Percentiles rank a stretch among this genome's conserved stretches.
These are phyloP conservation scores for Psophia crepitans DNA, from an alignment of 2,113 vertebrate genomes.

Conservation along the genomic window DNA sequence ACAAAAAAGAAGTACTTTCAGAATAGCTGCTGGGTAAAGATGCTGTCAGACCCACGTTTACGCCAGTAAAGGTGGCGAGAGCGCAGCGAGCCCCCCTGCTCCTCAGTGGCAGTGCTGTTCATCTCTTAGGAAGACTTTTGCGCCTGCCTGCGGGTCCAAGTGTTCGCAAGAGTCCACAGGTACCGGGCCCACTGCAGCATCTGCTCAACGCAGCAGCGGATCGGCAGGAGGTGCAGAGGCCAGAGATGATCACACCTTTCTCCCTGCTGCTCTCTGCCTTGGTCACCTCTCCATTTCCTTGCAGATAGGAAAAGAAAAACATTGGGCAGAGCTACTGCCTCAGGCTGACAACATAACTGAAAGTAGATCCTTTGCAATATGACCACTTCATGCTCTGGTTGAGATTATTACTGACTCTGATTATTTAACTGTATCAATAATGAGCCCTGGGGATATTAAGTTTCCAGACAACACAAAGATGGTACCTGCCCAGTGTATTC, in stretches of 20 bases:
- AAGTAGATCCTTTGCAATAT: neutral
- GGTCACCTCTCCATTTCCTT: neutral
- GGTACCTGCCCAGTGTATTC: neutral
- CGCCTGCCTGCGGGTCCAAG: neutral
- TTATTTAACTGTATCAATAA: neutral
- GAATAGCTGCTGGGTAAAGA: neutral
- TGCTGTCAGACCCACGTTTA: neutral
- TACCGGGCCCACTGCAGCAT: neutral
- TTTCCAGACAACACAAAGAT: neutral
- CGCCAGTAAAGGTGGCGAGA: neutral
- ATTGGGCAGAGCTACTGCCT: neutral
- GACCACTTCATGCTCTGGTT: neutral
- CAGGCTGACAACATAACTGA: neutral
- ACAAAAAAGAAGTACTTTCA: neutral
- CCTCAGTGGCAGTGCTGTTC: neutral
- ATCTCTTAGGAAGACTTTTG: neutral
- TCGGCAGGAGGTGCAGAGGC: neutral
- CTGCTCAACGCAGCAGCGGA: accelerated
- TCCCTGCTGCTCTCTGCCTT: neutral
- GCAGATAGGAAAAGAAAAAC: neutral
- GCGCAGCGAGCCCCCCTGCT: accelerated
- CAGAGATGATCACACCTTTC: neutral
- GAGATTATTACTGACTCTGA: neutral
- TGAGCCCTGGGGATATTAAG: neutral
- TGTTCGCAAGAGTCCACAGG: accelerated